Base-by-base conservation (phyloP, 2,797 vertebrate species). In the Chaetodon trifasciatus region DNA sequence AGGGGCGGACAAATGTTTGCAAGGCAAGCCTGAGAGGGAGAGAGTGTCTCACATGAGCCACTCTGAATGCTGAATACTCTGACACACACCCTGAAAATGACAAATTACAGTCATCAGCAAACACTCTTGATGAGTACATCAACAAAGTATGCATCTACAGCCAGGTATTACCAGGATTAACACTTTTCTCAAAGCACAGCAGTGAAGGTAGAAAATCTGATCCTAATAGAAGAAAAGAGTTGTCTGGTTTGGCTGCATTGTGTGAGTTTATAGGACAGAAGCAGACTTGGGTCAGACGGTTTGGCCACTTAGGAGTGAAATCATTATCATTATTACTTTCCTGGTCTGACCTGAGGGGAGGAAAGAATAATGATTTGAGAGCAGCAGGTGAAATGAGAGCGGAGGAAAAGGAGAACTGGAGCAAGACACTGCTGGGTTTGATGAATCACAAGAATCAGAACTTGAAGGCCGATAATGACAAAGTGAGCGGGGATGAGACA, bases 291-390 rank as follows among this genome's bases (percentile, higher is more conserved):
- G n/a, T 79, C 55, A 66, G 47, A 71, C 4, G 15, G n/a, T 50
- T 79, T 64, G 55, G 70, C 56, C 56, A 55, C 68, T 52, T 44
- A 24, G 23, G 62, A 76, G 56, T 28, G 23, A 70, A 78, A 77
- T 3, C 6, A 5, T 72, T 62, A 58, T 40, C 8, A 28, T 60
- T 67, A 56, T 66, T 80, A 68, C 68, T 52, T 79, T 82, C 58
- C 37, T 12, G 28, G 70, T 72, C 8, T 63, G 58, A 49, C 55
- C 66, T 32, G 58, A 61, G 53, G 83, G 61, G 50, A 70, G 40
- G 57, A 56, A 49, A 73, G 64, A 74, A 37, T 71, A 70, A 83
- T 62, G 50, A 79, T 79, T 64, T 40, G 49, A 78, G 52, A 60
- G 49, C 2, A 11, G n/a, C 52, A 50, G 42, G 52, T 21, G 62